Evolutionary conservation across 2,888 invertebrate genomes (phyloP), one percentile per base, ranked within the genome.

Genomic region (Ischnus inquisitorius): DNA sequence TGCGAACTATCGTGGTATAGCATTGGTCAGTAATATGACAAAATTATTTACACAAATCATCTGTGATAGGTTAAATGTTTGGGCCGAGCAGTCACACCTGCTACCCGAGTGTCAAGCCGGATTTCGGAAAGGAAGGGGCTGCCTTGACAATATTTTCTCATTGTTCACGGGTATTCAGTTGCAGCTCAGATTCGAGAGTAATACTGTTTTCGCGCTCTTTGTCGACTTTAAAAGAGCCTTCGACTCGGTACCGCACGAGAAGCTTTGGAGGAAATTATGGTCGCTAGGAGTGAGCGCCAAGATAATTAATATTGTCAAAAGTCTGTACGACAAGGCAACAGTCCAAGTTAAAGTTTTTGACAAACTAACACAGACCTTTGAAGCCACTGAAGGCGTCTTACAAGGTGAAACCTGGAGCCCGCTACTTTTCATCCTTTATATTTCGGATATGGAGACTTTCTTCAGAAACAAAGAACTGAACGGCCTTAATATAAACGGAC

Each of bases 1-100:
- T 16, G 14, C 16, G n/a, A 88, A 88, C 39, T 88, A 87, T 60
- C 22, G 88, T 22, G 86, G 87, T 0, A 88, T 88, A n/a, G 77
- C 86, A 0, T 76, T 88, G 14, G 57, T 84, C 6, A 86, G 82
- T 22, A 82, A 76, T 62, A 64, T 78, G 6, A 69, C 82, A 10
- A 88, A 88, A 79, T n/a, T 88, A 10, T 85, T 84, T 25, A 88
- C 87, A 6, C 14, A 46, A 3, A 79, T 88, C 0, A n/a, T 88
- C 1, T 34, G 78, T 6, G 34, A 71, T 3, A 62, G 88, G 14
- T 25, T 88, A 19, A 16, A 68, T 2, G 19, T 3, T 2, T 88
- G 87, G 87, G 80, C 82, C n/a, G 83, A 85, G 39, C 22, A 67
- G 5, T 46, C 64, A 4, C 41, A 82, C 1, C 69, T 72, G 48